Percentiles rank a stretch among this genome's conserved stretches.
Conservation (phyloP, 2,113 vertebrate genomes). For the Corythoichthys intestinalis region DNA sequence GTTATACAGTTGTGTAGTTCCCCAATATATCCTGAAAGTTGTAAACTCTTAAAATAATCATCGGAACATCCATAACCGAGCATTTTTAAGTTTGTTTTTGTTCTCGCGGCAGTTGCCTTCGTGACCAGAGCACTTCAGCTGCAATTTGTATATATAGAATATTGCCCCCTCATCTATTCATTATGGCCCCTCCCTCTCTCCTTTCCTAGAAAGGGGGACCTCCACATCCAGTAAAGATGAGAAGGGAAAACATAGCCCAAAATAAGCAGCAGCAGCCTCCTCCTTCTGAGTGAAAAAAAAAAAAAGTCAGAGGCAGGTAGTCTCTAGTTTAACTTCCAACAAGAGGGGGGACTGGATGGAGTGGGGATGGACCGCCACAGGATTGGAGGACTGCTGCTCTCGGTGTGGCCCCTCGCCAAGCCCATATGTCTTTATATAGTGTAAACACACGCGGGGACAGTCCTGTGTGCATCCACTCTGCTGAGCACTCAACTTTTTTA, state of each 20-base stretch:
- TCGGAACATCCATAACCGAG: background rate
- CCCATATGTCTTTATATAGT: constrained; percentile 80
- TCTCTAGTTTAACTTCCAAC: constrained; percentile 42
- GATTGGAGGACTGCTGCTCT: constrained; percentile 75
- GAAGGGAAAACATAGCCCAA: constrained; percentile 56
- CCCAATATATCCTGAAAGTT: background rate
- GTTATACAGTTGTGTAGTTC: background rate
- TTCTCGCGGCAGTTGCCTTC: background rate
- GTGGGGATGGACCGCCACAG: constrained; percentile 68
- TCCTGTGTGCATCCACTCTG: constrained; percentile 67
- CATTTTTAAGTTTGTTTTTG: background rate
- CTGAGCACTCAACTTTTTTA: constrained; percentile 15
- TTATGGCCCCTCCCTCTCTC: constrained; percentile 47
- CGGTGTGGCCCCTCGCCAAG: constrained; percentile 72
- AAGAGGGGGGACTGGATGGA: constrained; percentile 61
- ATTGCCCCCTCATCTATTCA: constrained; percentile 65
- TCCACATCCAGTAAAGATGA: constrained; percentile 61
- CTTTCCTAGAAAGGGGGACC: constrained; percentile 47
- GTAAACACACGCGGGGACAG: constrained; percentile 74
- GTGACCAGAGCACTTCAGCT: background rate
- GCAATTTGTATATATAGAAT: constrained; percentile 65
- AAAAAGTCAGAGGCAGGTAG: constrained; percentile 67
- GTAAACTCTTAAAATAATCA: background rate
- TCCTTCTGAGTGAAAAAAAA: constrained; percentile 19
- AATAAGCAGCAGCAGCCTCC: constrained; percentile 47